Evolutionary conservation across 2,113 vertebrate species (phyloP).

Genomic region (Ramphastos sulfuratus): DNA sequence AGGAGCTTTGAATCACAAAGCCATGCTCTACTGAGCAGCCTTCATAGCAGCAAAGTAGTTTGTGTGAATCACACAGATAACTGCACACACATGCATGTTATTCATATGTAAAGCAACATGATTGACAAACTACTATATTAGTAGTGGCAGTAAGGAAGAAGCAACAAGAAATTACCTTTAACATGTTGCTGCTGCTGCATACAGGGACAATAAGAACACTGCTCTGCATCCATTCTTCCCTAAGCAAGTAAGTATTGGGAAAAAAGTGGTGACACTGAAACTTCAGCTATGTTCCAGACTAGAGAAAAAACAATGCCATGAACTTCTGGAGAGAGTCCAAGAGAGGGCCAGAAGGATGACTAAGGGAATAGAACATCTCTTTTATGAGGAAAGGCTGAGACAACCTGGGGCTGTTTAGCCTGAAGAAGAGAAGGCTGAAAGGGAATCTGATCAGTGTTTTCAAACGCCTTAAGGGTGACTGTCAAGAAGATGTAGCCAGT

Average conservation of each 20-base stretch:
- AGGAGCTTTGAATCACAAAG: background rate
- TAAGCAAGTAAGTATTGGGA: background rate
- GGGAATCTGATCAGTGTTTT: too few species aligned
- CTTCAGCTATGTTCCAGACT: background rate
- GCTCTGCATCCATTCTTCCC: fast-evolving
- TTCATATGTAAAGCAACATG: fast-evolving
- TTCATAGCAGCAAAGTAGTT: fast-evolving
- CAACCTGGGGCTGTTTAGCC: too few species aligned
- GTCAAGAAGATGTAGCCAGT: too few species aligned
- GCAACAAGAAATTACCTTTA: background rate
- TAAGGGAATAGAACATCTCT: too few species aligned
- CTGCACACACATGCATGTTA: fast-evolving
- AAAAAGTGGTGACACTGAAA: background rate
- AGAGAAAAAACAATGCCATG: background rate
- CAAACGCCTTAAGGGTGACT: too few species aligned
- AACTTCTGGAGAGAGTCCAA: too few species aligned
- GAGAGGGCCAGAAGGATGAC: too few species aligned
- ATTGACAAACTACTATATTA: background rate
- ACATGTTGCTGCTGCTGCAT: background rate
- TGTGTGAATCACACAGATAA: fast-evolving
- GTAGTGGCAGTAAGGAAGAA: background rate
- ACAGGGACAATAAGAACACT: background rate
- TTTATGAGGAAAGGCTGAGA: too few species aligned
- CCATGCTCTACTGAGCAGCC: background rate
- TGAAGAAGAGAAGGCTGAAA: too few species aligned